phyloP scores from a whole-genome alignment of 1,140 invertebrate species.

The Nephotettix cincticeps region DNA sequence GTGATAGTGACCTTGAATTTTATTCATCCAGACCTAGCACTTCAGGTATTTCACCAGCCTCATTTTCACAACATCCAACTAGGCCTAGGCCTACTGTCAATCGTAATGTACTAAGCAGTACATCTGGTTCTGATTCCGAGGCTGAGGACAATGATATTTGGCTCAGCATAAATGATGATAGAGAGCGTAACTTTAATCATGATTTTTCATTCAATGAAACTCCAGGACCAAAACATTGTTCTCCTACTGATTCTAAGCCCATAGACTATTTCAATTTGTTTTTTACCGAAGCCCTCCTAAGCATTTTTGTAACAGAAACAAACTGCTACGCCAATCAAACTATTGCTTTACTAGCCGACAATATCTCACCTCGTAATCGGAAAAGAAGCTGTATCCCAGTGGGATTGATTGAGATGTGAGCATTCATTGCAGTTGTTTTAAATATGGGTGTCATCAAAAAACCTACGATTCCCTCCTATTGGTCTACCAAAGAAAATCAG shows the following conservation, averaged over 20 bases:
- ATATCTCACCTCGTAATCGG: not conserved
- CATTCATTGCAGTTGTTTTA: not conserved
- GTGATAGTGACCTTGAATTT: not conserved
- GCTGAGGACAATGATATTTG: not conserved
- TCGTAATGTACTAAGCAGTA: not conserved
- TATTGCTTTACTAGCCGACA: not conserved
- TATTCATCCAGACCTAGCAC: not conserved
- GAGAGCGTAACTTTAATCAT: not conserved
- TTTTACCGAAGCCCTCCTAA: not conserved
- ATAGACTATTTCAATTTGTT: constrained; percentile 4
- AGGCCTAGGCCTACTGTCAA: not conserved
- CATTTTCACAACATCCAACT: not conserved
- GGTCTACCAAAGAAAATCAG: not conserved
- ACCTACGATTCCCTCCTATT: constrained; percentile 3
- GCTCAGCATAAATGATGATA: not conserved
- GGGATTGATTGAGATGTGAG: not conserved
- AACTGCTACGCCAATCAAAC: not conserved
- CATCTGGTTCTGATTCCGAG: not conserved
- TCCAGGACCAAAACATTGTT: not conserved
- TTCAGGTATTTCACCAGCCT: not conserved
- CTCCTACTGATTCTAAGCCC: not conserved
- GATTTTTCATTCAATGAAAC: not conserved
- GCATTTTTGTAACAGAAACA: not conserved
- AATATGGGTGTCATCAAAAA: constrained; percentile 12
- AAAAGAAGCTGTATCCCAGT: too few species aligned